A percentile compares a stretch with the other conserved stretches of the same genome.
These are phyloP conservation scores for Grammomys surdaster DNA, from an alignment of 2,113 vertebrate genomes.

Conservation along the genomic window DNA sequence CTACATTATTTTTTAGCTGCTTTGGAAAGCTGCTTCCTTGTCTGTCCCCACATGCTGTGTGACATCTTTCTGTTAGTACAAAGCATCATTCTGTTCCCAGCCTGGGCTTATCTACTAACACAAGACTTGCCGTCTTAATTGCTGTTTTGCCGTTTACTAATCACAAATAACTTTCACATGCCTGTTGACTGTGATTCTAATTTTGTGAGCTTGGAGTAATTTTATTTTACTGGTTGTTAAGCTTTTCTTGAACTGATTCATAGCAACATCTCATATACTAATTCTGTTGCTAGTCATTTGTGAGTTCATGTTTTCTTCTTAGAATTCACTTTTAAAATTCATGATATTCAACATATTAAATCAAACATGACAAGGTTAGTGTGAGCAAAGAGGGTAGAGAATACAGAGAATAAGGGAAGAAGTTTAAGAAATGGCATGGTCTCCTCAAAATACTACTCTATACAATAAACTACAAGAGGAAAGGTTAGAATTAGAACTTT, in stretches of 20 bases:
- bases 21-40: background rate
- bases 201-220: background rate
- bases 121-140: background rate
- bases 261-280: background rate
- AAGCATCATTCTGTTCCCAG: background rate
- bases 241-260: background rate
- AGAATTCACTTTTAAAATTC: background rate
- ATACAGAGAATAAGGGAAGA: background rate
- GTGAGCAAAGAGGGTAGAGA: background rate
- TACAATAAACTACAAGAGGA: background rate
- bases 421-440: background rate
- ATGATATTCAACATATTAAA: background rate
- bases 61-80: background rate
- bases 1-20: background rate
- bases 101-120: background rate
- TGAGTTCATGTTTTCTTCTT: background rate
- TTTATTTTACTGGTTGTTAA: background rate
- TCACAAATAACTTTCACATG: background rate
- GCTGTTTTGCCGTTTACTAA: background rate
- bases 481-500: background rate
- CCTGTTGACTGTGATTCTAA: background rate
- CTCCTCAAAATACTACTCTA: background rate
- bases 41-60: background rate
- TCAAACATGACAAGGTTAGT: background rate
- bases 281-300: background rate